Conservation (phyloP, 2,113 vertebrate species). For the Camelus bactrianus region DNA sequence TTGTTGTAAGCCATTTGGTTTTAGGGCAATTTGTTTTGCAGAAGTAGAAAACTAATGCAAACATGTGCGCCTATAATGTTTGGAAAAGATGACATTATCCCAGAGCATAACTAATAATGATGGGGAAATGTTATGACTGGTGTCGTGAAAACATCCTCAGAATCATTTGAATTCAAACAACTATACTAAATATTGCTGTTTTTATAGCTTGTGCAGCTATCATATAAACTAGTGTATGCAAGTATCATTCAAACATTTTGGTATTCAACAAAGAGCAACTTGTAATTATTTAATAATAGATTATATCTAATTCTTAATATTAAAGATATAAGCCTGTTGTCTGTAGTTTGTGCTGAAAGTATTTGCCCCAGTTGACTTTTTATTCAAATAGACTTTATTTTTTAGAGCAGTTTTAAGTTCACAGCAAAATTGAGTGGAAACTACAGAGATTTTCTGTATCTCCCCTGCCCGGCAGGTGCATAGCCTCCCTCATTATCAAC, state of each 20-base stretch:
- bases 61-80: not conserved
- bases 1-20: not conserved
- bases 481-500: not conserved
- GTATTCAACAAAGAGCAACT: not conserved
- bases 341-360: not conserved
- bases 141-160: not conserved
- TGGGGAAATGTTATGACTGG: not conserved
- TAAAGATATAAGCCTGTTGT: not conserved
- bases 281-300: slow-evolving; percentile 26
- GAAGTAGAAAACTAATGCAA: not conserved
- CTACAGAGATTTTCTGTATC: not conserved
- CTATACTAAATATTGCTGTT: not conserved
- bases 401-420: not conserved
- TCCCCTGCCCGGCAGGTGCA: not conserved
- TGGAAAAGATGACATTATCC: not conserved
- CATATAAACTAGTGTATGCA: not conserved
- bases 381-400: not conserved
- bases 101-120: not conserved
- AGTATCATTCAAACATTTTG: not conserved
- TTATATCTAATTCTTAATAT: not conserved
- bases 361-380: not conserved
- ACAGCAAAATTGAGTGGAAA: not conserved
- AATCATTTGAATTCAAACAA: not conserved
- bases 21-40: not conserved
- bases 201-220: not conserved